Conservation (phyloP, 1,140 invertebrate species). For the Pantala flavescens region DNA sequence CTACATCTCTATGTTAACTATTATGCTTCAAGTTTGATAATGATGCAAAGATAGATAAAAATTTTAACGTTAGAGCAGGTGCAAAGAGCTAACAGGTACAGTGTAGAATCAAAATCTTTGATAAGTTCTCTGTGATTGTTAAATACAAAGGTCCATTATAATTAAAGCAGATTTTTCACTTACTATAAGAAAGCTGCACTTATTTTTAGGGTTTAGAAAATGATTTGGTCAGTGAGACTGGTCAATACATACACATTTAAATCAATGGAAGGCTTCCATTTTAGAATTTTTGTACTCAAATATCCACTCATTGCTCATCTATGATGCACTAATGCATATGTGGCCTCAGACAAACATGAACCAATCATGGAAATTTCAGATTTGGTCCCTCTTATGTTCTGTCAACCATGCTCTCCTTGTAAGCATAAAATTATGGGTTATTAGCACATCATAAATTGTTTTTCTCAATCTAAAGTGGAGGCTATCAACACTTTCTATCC, state of each 20-base stretch:
- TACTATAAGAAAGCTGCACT: not conserved
- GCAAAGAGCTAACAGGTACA: conserved; percentile 1
- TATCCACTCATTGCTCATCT: not conserved
- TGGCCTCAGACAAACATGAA: conserved; percentile 1
- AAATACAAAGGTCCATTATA: too few species aligned
- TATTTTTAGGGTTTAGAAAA: not conserved
- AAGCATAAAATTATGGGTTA: too few species aligned
- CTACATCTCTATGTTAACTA: not conserved
- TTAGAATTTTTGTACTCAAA: conserved; percentile 8
- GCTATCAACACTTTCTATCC: too few species aligned
- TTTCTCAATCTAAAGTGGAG: too few species aligned
- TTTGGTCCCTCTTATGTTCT: not conserved
- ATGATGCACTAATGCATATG: not conserved
- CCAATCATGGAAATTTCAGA: not conserved
- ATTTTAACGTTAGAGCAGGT: not conserved
- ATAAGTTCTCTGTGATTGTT: not conserved
- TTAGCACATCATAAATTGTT: too few species aligned
- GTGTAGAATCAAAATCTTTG: not conserved
- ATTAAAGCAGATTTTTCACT: not conserved
- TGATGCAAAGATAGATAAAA: not conserved
- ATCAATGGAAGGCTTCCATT: conserved; percentile 5
- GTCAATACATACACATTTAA: not conserved
- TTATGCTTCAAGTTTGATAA: not conserved
- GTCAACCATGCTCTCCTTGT: too few species aligned
- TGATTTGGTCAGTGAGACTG: not conserved